Evolutionary conservation across 2,888 invertebrate genomes (phyloP).

Genomic region (Ectobius pallidus): DNA sequence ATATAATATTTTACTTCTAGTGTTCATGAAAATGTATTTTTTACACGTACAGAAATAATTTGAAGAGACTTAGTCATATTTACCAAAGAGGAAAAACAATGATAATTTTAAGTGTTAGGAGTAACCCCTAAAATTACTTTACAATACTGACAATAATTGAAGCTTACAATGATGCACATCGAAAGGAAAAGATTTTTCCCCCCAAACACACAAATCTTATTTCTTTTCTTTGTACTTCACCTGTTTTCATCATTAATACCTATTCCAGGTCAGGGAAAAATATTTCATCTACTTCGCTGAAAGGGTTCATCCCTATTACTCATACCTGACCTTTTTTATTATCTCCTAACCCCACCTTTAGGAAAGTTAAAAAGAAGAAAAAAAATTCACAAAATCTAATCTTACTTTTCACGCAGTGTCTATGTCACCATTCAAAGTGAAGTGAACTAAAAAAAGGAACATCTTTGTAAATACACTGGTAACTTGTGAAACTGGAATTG

Average conservation of each 20-base stretch:
- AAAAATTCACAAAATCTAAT: conserved; percentile 25
- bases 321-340: conserved; percentile 12
- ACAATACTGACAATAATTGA: conserved; percentile 43
- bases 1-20: conserved; percentile 32
- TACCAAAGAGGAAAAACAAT: conserved; percentile 27
- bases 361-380: conserved; percentile 21
- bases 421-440: conserved; percentile 26
- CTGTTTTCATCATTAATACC: conserved; percentile 21
- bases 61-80: conserved; percentile 31
- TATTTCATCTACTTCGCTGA: conserved; percentile 15
- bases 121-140: conserved; percentile 36
- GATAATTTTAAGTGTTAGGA: conserved; percentile 35
- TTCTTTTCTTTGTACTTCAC: conserved; percentile 31
- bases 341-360: conserved; percentile 16
- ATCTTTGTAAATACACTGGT: conserved; percentile 42
- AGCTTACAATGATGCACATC: conserved; percentile 35
- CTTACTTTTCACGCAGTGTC: conserved; percentile 32
- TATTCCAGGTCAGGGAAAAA: conserved; percentile 18
- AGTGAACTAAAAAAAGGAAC: conserved; percentile 40
- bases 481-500: conserved; percentile 36
- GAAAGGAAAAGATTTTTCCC: conserved; percentile 29
- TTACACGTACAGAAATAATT: conserved; percentile 37
- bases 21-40: conserved; percentile 34
- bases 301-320: conserved; percentile 42
- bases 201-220: conserved; percentile 32